Percentiles rank a stretch among this genome's conserved stretches.
These are phyloP conservation scores for Lophotriccus pileatus DNA, from an alignment of 2,797 vertebrate species.

Conservation along the genomic window DNA sequence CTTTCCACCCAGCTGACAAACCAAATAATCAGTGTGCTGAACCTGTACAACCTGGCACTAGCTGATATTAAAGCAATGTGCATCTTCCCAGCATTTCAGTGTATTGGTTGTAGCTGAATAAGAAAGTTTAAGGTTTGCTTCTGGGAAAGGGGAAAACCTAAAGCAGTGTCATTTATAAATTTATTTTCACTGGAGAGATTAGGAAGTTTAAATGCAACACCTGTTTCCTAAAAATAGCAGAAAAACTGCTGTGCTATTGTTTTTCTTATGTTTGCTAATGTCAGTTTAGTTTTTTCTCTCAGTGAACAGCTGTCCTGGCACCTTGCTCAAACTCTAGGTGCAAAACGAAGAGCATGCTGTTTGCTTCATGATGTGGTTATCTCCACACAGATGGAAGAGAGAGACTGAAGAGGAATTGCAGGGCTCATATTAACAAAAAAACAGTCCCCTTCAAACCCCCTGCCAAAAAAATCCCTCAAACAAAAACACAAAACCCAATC, in stretches of 20 bases:
- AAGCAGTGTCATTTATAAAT: background rate
- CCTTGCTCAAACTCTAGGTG: background rate
- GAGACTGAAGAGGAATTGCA: background rate
- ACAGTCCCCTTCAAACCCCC: rapidly evolving
- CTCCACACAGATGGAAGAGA: background rate
- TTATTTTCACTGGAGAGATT: background rate
- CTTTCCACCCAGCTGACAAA: background rate
- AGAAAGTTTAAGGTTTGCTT: background rate
- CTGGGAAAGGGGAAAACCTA: background rate
- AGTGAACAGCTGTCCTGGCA: background rate
- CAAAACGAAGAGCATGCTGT: background rate
- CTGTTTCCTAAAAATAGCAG: background rate
- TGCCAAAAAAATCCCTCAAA: background rate
- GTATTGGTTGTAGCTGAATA: background rate
- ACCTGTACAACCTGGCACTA: background rate
- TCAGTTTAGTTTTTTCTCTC: background rate
- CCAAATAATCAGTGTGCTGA: background rate
- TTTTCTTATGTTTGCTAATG: background rate
- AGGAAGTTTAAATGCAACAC: background rate
- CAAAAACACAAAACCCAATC: background rate
- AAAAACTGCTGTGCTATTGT: background rate
- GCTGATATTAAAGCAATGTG: background rate
- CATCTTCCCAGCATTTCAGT: background rate
- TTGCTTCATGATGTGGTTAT: background rate
- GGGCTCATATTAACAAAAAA: background rate